Base-by-base conservation (phyloP, 2,797 vertebrate species). In the Karalla daura region DNA sequence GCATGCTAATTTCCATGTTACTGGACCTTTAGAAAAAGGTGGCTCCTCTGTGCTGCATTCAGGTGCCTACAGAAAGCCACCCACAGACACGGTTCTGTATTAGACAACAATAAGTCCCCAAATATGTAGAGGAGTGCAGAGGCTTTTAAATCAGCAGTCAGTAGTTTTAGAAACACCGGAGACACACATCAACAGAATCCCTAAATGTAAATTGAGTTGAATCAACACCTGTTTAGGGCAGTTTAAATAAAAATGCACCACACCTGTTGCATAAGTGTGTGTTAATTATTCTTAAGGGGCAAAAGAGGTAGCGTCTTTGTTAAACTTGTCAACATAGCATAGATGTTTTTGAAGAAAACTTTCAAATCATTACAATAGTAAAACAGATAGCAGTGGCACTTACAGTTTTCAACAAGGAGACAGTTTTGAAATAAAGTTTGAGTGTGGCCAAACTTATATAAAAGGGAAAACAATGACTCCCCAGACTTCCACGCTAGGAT, bases 21-120 rank as follows among this genome's bases (percentile, higher is more conserved):
- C 43, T 75, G 64, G 62, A 61, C 68, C 46, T 24, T 21, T 50
- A 66, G 51, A 64, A 70, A 55, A 51, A 59, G 60, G 44, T 46
- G 51, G 17, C 24, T 67, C 52, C 39, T 71, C 47, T 52, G 39
- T 56, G 14, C 39, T 18, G 27, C 49, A 53, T 72, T 75, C 51
- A 61, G 32, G 21, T 7, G 20, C 7, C 13, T 36, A 78, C 75
- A 86, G 64, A 81, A 45, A 41, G 32, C 75, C 12, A n/a, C 41
- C 37, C 14, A 53, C 30, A 58, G n/a, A 55, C 40, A 17, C 20
- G 44, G 13, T 39, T 39, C 14, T 35, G 18, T 30, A 24, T 40
- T 23, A 40, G 5, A n/a, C 3, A 23, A 12, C 25, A 20, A 15
- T 24, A 30, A 44, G 10, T 28, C 35, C 32, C 14, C 17, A 60